A percentile compares a stretch with the other conserved stretches of the same genome.
Evolutionary conservation across 2,797 vertebrate genomes (phyloP).

Genomic region (Denticeps clupeoides): DNA sequence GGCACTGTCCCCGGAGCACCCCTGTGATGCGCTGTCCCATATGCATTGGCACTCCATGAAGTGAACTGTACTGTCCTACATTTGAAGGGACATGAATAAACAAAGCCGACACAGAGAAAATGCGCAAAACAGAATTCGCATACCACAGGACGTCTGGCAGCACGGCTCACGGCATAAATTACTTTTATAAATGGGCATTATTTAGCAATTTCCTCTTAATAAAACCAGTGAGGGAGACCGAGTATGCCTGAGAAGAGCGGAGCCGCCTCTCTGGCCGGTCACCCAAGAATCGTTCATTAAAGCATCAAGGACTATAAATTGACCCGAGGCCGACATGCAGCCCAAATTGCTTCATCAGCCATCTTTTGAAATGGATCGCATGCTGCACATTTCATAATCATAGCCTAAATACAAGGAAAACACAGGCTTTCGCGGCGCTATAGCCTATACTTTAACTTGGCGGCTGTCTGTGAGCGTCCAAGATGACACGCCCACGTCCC

Average conservation of each 20-base stretch:
- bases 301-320: too few species aligned
- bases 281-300: too few species aligned
- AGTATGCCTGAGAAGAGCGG: neutral
- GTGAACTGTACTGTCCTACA: too few species aligned
- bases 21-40: too few species aligned
- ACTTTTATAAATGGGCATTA: conserved; percentile 26
- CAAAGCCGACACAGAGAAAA: neutral
- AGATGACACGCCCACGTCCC: neutral
- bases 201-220: conserved; percentile 23
- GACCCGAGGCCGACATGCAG: too few species aligned
- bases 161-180: conserved; percentile 8
- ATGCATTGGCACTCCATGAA: too few species aligned
- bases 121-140: conserved; percentile 16
- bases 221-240: conserved; percentile 6
- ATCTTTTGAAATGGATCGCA: too few species aligned
- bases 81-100: neutral
- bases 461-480: neutral
- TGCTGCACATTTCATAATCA: too few species aligned
- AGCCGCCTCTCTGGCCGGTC: too few species aligned
- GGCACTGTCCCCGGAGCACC: too few species aligned
- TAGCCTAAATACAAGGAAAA: too few species aligned
- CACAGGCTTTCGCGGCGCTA: neutral
- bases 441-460: conserved; percentile 1
- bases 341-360: too few species aligned
- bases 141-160: conserved; percentile 17